Evolutionary conservation across 1,140 invertebrate species (phyloP).

Genomic region (Episyrphus balteatus): DNA sequence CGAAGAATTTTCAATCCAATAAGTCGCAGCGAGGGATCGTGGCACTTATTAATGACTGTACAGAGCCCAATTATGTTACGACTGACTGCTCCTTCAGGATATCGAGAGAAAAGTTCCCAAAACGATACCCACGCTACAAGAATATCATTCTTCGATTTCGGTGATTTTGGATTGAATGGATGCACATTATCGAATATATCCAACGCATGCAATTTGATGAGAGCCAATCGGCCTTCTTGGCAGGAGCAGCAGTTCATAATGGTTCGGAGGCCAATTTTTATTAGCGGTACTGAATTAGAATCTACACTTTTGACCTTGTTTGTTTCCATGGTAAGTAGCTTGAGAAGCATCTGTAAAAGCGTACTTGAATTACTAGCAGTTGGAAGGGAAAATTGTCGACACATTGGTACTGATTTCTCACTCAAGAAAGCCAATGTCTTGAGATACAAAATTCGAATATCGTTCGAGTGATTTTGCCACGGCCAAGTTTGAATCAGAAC

Average conservation of each 20-base stretch:
- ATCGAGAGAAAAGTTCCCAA: slow-evolving; percentile 36
- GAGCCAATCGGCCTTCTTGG: slow-evolving; percentile 17
- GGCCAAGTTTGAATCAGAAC: slow-evolving; percentile 23
- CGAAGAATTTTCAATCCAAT: slow-evolving; percentile 21
- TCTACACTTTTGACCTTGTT: slow-evolving; percentile 13
- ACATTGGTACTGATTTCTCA: slow-evolving; percentile 25
- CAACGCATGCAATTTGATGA: slow-evolving; percentile 31
- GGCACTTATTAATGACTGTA: slow-evolving; percentile 5
- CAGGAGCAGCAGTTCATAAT: slow-evolving; percentile 28
- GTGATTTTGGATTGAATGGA: slow-evolving; percentile 35
- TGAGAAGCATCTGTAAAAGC: slow-evolving; percentile 20
- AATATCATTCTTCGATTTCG: slow-evolving; percentile 33
- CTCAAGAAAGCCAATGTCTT: slow-evolving; percentile 18
- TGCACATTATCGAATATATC: slow-evolving; percentile 34
- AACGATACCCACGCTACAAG: slow-evolving; percentile 39
- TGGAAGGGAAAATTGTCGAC: slow-evolving; percentile 16
- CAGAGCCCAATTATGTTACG: slow-evolving; percentile 20
- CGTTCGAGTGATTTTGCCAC: slow-evolving; percentile 21
- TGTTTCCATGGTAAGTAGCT: slow-evolving; percentile 20
- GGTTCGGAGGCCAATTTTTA: slow-evolving; percentile 14
- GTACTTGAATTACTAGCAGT: slow-evolving; percentile 14
- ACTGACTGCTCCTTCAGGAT: slow-evolving; percentile 28
- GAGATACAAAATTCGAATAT: slow-evolving; percentile 16
- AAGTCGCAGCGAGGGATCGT: slow-evolving; percentile 8
- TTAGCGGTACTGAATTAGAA: slow-evolving; percentile 3